Base-by-base conservation (phyloP, 2,113 vertebrate species). In the Rostratula benghalensis region DNA sequence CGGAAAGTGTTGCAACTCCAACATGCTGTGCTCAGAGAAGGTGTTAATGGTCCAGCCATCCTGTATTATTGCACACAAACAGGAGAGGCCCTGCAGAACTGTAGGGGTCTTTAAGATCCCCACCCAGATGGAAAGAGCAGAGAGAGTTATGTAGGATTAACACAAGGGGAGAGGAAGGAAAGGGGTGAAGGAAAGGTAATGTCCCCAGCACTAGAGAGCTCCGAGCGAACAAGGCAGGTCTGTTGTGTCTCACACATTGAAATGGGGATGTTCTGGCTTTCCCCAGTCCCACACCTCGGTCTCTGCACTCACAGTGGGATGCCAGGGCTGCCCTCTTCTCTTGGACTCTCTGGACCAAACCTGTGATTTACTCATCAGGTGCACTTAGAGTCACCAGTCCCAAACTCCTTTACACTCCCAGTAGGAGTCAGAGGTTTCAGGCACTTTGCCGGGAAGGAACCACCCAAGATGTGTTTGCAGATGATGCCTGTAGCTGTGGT, bases 1-100 rank as follows among this genome's bases (percentile, higher is more conserved):
- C 39, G 41, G 93, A 83, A 94, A 94, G 90, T 67, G 43, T 56
- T 96, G 94, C 86, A 95, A 82, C 74, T 89, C 90, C 75, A 96
- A 37, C 81, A 89, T 77, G 92, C 93, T 94, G 95, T 92, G 92
- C 89, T 96, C 43, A 63, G 83, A 93, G 88, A 93, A 97, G 93
- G 95, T 96, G 97, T 96, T 97, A 97, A 97, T 85, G 74, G 93
- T 95, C 83, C 74, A 82, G 86, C 63, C 77, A 89, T 93, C 93
- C 92, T 92, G 86, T 80, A 53, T 77, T 92, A 95, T 89, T 95
- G 48, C 50, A 95, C 67, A 83, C 90, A 93, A 95, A 94, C 93
- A 97, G 63, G 70, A 90, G 90, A 87, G 90, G 90, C 81, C 68
- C 76, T 83, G 92, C 73, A 93, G 92, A 96, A 87, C 89, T 77